These are phyloP conservation scores for Craniophora ligustri DNA, from an alignment of 2,888 invertebrate species.

Conservation along the genomic window DNA sequence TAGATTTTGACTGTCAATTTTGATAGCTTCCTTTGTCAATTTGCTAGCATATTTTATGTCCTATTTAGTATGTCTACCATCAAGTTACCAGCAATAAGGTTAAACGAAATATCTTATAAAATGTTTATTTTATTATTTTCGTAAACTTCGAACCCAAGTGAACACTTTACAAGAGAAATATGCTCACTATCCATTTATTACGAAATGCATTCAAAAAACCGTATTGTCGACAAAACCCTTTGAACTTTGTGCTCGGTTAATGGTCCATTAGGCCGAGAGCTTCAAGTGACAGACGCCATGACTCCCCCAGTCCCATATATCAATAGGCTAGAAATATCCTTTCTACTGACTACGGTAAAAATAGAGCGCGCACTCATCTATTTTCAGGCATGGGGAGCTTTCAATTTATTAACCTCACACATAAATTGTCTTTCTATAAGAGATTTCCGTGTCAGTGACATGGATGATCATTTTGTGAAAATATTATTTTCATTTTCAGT, in stretches of 20 bases:
- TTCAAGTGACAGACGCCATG: slow-evolving; percentile 14
- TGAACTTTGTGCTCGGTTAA: slow-evolving; percentile 49
- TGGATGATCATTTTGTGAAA: too few relatives aligned
- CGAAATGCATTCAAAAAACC: slow-evolving; percentile 26
- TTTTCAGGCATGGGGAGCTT: background rate
- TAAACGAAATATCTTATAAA: too few relatives aligned
- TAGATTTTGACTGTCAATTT: background rate
- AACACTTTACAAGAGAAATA: background rate
- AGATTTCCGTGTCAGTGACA: too few relatives aligned
- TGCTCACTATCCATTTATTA: slow-evolving; percentile 25
- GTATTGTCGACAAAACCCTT: slow-evolving; percentile 32
- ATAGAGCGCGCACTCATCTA: slow-evolving; percentile 3
- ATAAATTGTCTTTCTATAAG: background rate
- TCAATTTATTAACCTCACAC: background rate
- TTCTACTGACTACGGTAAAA: slow-evolving; percentile 17
- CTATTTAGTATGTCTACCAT: too few relatives aligned
- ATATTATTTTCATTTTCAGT: too few relatives aligned
- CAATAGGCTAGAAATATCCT: slow-evolving; percentile 28
- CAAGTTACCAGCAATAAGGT: too few relatives aligned
- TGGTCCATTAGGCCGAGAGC: slow-evolving; percentile 55
- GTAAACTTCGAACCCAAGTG: too few relatives aligned
- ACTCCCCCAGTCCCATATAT: slow-evolving; percentile 8
- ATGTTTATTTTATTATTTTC: too few relatives aligned
- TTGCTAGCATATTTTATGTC: background rate
- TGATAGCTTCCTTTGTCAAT: background rate